These are phyloP conservation scores for Sinonovacula constricta DNA, from an alignment of 1,140 invertebrate genomes.

Conservation along the genomic window DNA sequence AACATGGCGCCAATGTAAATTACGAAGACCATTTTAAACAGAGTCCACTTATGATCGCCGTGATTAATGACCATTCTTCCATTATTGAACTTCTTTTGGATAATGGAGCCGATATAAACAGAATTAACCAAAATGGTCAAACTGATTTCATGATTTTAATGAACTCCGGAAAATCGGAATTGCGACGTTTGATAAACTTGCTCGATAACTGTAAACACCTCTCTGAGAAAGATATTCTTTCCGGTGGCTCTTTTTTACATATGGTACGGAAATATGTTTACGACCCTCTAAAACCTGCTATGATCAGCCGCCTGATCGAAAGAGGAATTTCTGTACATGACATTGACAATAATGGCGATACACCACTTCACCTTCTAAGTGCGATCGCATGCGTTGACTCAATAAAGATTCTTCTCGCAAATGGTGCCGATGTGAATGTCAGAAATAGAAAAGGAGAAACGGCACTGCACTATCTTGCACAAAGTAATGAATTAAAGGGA, in stretches of 20 bases:
- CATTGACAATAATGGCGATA: not conserved
- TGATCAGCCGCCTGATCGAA: not conserved
- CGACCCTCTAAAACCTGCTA: not conserved
- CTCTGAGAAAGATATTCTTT: not conserved
- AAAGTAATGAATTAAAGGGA: not conserved
- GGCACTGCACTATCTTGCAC: not conserved
- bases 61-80: not conserved
- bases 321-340: not conserved
- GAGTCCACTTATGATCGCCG: not conserved
- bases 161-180: not conserved
- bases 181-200: not conserved
- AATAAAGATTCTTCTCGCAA: not conserved
- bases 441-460: constrained; percentile 1
- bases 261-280: not conserved
- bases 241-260: not conserved
- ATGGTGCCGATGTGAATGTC: not conserved
- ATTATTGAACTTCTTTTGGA: not conserved
- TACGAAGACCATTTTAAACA: not conserved
- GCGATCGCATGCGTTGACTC: not conserved
- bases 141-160: not conserved
- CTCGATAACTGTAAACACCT: not conserved
- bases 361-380: not conserved
- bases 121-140: not conserved
- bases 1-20: not conserved
- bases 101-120: not conserved